Percentiles rank a stretch among this genome's conserved stretches.
Conservation (phyloP, 2,113 vertebrate species). For the Paracanthobrama guichenoti region DNA sequence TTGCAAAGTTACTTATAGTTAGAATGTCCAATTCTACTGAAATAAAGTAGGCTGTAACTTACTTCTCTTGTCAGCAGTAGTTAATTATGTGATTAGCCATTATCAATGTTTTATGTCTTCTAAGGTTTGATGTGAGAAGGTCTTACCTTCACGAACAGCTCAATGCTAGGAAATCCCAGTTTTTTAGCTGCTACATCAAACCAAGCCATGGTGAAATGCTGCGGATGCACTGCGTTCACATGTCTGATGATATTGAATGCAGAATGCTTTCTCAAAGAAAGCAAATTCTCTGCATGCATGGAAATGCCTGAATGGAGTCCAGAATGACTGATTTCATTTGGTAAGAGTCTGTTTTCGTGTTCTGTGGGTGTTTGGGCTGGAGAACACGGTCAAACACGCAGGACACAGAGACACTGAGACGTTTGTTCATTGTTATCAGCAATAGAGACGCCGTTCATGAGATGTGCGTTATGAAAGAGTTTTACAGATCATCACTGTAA, state of each 20-base stretch:
- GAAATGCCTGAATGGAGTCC: background rate
- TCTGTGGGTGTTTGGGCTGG: conserved; percentile 27
- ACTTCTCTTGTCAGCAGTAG: too few species aligned
- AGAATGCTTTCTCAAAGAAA: background rate
- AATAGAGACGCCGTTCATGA: conserved; percentile 46
- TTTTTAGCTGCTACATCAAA: conserved; percentile 62
- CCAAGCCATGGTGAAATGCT: conserved; percentile 65
- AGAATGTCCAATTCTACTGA: too few species aligned
- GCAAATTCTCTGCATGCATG: background rate
- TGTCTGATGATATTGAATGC: background rate
- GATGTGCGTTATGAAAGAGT: background rate
- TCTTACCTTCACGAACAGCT: conserved; percentile 76
- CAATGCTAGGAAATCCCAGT: conserved; percentile 63
- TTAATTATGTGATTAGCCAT: too few species aligned
- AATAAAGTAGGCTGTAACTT: too few species aligned
- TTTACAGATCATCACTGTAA: background rate
- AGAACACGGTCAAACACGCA: background rate
- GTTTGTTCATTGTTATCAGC: conserved; percentile 53
- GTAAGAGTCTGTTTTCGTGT: conserved; percentile 12
- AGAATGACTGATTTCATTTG: conserved; percentile 3
- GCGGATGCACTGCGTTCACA: background rate
- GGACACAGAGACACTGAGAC: conserved; percentile 33
- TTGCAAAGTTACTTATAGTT: too few species aligned
- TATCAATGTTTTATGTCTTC: too few species aligned
- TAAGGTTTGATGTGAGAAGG: too few species aligned